Evolutionary conservation across 2,888 invertebrate genomes (phyloP), one percentile per base, ranked within the genome.

Genomic region (Leptogaster cylindrica): DNA sequence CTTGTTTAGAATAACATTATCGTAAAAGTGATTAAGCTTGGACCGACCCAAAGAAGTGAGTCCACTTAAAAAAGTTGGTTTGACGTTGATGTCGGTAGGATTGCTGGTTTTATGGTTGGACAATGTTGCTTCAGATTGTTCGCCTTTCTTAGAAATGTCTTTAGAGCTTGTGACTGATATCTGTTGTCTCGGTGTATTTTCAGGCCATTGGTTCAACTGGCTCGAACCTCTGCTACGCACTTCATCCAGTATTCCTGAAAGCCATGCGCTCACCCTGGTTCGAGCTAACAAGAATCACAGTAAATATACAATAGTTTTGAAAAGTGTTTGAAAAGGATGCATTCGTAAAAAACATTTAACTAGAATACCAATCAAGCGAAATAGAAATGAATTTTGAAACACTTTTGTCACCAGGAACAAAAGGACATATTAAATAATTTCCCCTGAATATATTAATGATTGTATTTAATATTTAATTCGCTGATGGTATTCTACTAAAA

Each of bases 11-110:
- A 51, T 55, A 39, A 71, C 61, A 33, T 67, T 70, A 64, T 72
- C 69, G 63, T 72, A 72, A 55, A 72, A 70, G 48, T 71, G 71
- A 68, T 71, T 71, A 36, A 72, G 65, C 68, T 72, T 72, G 1
- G 44, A 33, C 58, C 66, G 66, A 7, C 68, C 67, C 18, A 71
- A 28, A 27, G 61, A 28, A 33, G 65, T 66, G 16, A 71, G 39
- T 41, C 31, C 63, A 4, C 12, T 23, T 16, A 61, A 46, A 23
- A 16, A 27, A 28, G 28, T n/a, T n/a, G n/a, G n/a, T 25, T 7
- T 31, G 50, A 23, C 46, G 31, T 31, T 46, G 12, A 12, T 12
- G 3, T 51, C 33, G 14, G 28, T 12, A 12, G 16, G 33, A 10
- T 65, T 50, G 27, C 44, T 66, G 33, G 20, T 65, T 23, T 67